These are phyloP conservation scores for Drosophila austrosaltans DNA, from an alignment of 2,888 invertebrate species.

Conservation along the genomic window DNA sequence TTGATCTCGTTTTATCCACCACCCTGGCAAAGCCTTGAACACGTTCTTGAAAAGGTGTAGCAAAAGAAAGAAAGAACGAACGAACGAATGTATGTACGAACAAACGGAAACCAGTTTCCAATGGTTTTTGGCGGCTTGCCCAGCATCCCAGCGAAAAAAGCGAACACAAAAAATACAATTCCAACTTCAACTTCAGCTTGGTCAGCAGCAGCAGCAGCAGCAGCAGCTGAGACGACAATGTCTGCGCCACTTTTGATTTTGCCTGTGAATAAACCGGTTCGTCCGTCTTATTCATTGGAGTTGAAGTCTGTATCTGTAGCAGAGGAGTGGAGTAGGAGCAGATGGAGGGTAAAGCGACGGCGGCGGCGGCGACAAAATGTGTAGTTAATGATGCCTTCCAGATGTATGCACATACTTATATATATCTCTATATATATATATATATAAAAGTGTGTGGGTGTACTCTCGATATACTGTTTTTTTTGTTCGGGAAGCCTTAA, in stretches of 20 bases:
- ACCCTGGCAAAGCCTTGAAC: slow-evolving; percentile 72
- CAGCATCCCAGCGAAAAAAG: slow-evolving; percentile 54
- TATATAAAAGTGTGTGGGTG: not conserved
- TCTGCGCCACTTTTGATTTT: slow-evolving; percentile 78
- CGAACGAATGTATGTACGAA: not conserved
- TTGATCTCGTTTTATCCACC: slow-evolving; percentile 35
- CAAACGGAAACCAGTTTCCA: slow-evolving; percentile 52
- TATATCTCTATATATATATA: too few species aligned
- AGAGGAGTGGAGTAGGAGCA: slow-evolving; percentile 20
- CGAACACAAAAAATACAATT: slow-evolving; percentile 27
- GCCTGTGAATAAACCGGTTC: slow-evolving; percentile 69
- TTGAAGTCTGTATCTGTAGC: slow-evolving; percentile 33
- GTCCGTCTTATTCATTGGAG: slow-evolving; percentile 27
- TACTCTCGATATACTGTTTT: not conserved
- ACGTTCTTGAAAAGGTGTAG: slow-evolving; percentile 75
- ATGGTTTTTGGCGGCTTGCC: slow-evolving; percentile 14
- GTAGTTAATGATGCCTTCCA: slow-evolving; percentile 53
- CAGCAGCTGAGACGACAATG: slow-evolving; percentile 52
- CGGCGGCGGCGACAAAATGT: slow-evolving; percentile 43
- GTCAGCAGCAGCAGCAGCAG: slow-evolving; percentile 19
- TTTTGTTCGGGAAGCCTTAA: not conserved
- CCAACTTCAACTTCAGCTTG: slow-evolving; percentile 43
- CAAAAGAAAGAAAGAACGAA: slow-evolving; percentile 22
- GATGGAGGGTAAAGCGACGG: not conserved
- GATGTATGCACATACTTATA: slow-evolving; percentile 13